Evolutionary conservation across 2,113 vertebrate species (phyloP).

Genomic region (Corythornis vintsioides): DNA sequence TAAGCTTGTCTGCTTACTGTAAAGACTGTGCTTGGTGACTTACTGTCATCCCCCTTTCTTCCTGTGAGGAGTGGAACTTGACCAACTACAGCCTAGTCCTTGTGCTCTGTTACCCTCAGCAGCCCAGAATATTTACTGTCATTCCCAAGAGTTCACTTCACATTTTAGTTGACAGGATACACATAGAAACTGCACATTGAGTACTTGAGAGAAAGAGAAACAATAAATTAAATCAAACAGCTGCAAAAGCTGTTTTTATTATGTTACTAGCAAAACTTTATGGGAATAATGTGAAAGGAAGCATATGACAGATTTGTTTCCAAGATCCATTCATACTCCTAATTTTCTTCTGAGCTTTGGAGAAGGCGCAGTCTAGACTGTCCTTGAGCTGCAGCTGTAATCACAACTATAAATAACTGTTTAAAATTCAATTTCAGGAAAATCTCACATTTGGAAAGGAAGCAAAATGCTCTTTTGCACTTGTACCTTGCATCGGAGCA

Average conservation of each 20-base stretch:
- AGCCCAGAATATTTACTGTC: not conserved
- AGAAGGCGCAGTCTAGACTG: not conserved
- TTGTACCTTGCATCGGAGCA: not conserved
- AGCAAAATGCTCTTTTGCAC: not conserved
- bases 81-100: not conserved
- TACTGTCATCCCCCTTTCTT: not conserved
- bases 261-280: not conserved
- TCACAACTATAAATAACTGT: not conserved
- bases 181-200: not conserved
- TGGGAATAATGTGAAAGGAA: not conserved
- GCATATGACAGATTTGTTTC: not conserved
- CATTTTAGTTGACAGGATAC: not conserved
- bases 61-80: not conserved
- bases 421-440: conserved; percentile 14
- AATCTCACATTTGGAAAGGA: not conserved
- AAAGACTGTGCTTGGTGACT: not conserved
- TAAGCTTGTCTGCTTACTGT: not conserved
- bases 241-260: not conserved
- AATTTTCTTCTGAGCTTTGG: not conserved
- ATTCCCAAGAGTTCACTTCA: not conserved
- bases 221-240: not conserved
- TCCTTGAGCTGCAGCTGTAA: not conserved
- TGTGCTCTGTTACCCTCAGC: not conserved
- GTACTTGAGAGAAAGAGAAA: not conserved
- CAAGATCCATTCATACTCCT: not conserved